Percentiles rank a stretch among this genome's conserved stretches.
Evolutionary conservation across 2,113 vertebrate species (phyloP).

Genomic region (Scortum barcoo): DNA sequence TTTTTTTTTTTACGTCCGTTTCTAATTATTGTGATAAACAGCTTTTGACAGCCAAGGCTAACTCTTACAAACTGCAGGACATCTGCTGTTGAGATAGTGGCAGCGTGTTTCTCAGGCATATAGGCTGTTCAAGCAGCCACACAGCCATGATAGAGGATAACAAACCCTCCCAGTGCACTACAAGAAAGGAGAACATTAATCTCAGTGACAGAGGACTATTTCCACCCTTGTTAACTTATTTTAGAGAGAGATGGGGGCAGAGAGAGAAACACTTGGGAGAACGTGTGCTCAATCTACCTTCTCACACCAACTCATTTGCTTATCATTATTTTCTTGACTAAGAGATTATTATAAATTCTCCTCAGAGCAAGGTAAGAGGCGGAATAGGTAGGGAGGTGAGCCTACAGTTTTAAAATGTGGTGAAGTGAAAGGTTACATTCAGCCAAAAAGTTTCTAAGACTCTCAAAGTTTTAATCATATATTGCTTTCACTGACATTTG

Average conservation of each 20-base stretch:
- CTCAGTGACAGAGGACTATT: slow-evolving; percentile 61
- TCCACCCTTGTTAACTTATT: slow-evolving; percentile 70
- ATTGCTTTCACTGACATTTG: slow-evolving; percentile 33
- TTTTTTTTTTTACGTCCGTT: slow-evolving; percentile 17
- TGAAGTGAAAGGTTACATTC: slow-evolving; percentile 7
- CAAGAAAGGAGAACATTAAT: slow-evolving; percentile 70
- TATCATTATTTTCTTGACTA: slow-evolving; percentile 23
- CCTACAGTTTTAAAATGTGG: neutral
- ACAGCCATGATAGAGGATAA: slow-evolving; percentile 55
- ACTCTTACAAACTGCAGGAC: slow-evolving; percentile 53
- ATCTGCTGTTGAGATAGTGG: slow-evolving; percentile 67
- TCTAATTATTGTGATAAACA: slow-evolving; percentile 68
- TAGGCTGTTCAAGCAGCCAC: slow-evolving; percentile 42
- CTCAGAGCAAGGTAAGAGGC: neutral
- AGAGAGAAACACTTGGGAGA: slow-evolving; percentile 32
- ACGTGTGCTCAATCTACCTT: slow-evolving; percentile 41
- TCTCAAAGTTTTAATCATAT: slow-evolving; percentile 40
- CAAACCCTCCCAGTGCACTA: slow-evolving; percentile 61
- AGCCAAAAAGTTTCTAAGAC: slow-evolving; percentile 6
- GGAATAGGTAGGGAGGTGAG: neutral
- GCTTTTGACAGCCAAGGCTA: slow-evolving; percentile 62
- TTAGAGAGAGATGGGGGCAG: slow-evolving; percentile 51
- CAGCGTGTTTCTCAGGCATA: slow-evolving; percentile 45
- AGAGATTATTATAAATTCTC: slow-evolving; percentile 14
- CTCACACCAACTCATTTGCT: slow-evolving; percentile 29